A percentile compares a stretch with the other conserved stretches of the same genome.
Conservation (phyloP, 2,888 invertebrate species). For the Chrysolina oricalcia region DNA sequence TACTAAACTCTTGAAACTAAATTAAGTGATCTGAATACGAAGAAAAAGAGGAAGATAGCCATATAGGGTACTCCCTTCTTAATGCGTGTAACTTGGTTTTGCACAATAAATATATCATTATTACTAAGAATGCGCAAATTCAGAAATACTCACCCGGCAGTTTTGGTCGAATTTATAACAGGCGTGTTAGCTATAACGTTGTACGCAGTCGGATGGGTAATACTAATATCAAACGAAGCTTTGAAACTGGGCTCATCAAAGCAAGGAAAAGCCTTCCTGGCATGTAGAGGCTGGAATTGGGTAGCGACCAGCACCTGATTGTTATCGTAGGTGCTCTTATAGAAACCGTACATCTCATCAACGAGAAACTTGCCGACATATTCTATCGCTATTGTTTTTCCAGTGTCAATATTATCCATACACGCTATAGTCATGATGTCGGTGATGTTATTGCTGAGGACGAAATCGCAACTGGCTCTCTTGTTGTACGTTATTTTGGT, state of each 20-base stretch:
- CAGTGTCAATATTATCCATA: constrained; percentile 25
- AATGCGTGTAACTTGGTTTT: no score
- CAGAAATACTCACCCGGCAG: constrained; percentile 33
- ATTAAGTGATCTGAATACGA: no score
- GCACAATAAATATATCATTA: background rate
- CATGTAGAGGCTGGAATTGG: constrained; percentile 80
- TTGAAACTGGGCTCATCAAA: constrained; percentile 83
- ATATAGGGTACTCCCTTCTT: no score
- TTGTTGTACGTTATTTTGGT: background rate
- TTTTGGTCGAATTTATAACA: background rate
- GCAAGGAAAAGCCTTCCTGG: constrained; percentile 83
- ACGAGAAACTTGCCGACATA: constrained; percentile 63
- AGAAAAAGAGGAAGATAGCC: no score
- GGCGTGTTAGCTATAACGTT: constrained; percentile 52
- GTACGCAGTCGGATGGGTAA: constrained; percentile 70
- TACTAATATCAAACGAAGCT: constrained; percentile 75
- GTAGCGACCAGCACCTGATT: constrained; percentile 77
- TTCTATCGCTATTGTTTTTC: constrained; percentile 54
- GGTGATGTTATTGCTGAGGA: constrained; percentile 16
- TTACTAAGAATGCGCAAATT: no score
- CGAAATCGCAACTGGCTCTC: background rate
- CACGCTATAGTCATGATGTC: constrained; percentile 38
- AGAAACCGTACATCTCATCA: constrained; percentile 71
- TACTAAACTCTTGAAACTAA: no score
- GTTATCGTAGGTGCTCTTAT: constrained; percentile 64